Evolutionary conservation across 2,797 vertebrate genomes (phyloP).

Genomic region (Hydrophis major): DNA sequence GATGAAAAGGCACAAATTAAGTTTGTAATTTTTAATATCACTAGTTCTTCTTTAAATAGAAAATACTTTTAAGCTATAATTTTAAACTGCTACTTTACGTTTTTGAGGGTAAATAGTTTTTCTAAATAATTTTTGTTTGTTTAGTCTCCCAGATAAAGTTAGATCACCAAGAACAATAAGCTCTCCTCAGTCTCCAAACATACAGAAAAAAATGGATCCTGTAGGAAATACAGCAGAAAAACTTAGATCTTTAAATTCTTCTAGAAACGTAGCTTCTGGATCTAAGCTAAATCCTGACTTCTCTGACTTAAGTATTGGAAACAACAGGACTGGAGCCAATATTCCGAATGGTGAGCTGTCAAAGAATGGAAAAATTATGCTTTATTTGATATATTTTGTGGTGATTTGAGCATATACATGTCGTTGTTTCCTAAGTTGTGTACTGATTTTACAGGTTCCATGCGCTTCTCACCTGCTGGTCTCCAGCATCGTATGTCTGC

Average conservation of each 20-base stretch:
- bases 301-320: slow-evolving; percentile 44
- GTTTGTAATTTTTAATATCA: not conserved
- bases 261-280: slow-evolving; percentile 45
- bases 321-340: slow-evolving; percentile 45
- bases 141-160: slow-evolving; percentile 73
- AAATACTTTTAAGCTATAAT: not conserved
- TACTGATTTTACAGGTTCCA: slow-evolving; percentile 67
- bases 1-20: not conserved
- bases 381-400: not conserved
- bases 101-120: not conserved
- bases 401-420: not conserved
- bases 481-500: slow-evolving; percentile 87
- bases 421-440: not conserved
- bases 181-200: slow-evolving; percentile 65
- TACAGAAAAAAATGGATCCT: slow-evolving; percentile 68
- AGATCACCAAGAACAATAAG: slow-evolving; percentile 65
- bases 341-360: slow-evolving; percentile 53
- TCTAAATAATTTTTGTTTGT: not conserved
- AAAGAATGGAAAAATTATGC: not conserved
- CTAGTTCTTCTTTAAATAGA: not conserved
- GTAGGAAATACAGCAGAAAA: slow-evolving; percentile 60
- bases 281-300: slow-evolving; percentile 50
- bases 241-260: slow-evolving; percentile 59
- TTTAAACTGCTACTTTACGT: slow-evolving; percentile 11
- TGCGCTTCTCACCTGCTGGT: slow-evolving; percentile 84